Conservation (phyloP, 2,113 vertebrate species). For the Felis catus region DNA sequence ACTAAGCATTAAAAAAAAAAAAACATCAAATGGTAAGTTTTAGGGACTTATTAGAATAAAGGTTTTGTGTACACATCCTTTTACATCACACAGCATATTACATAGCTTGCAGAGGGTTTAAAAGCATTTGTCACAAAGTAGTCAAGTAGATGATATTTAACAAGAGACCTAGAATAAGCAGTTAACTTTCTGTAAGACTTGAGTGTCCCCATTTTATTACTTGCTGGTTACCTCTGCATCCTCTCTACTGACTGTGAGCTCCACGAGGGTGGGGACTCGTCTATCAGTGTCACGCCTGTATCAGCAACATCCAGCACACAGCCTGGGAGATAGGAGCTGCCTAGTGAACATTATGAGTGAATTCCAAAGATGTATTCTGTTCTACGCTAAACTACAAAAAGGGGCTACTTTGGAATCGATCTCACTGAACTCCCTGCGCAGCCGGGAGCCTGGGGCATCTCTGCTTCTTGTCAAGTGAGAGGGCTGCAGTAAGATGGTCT, state of each 20-base stretch:
- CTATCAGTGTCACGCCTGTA: not conserved
- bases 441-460: not conserved
- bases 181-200: constrained; percentile 45
- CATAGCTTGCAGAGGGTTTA: constrained; percentile 42
- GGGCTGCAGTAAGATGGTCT: not conserved
- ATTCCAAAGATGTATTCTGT: not conserved
- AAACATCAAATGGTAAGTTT: not conserved
- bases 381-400: not conserved
- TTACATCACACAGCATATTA: constrained; percentile 1
- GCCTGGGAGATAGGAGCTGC: not conserved
- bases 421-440: not conserved
- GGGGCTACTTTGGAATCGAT: not conserved
- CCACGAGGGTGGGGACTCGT: not conserved
- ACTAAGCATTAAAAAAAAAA: not conserved
- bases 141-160: constrained; percentile 49
- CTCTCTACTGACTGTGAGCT: not conserved
- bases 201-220: constrained; percentile 19
- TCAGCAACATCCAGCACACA: not conserved
- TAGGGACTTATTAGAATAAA: constrained; percentile 32
- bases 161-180: constrained; percentile 49
- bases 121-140: constrained; percentile 40
- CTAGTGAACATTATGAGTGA: not conserved
- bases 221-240: not conserved
- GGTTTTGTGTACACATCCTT: not conserved
- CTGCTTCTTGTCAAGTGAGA: not conserved